phyloP scores from a whole-genome alignment of 2,113 vertebrate species.

The Paramormyrops kingsleyae region DNA sequence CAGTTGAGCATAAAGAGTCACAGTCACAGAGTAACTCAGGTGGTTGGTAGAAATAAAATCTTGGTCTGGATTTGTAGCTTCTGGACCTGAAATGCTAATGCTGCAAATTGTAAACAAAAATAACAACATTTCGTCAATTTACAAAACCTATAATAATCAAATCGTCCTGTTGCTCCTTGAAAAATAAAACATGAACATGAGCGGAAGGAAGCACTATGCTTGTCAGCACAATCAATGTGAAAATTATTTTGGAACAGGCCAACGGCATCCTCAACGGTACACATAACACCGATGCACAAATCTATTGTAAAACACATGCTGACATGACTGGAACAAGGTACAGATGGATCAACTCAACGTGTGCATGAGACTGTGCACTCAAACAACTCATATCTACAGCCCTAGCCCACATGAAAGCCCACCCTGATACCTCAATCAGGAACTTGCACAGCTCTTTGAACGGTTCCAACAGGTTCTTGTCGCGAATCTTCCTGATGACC shows the following conservation, averaged over 20 bases:
- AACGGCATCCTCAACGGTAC: not conserved
- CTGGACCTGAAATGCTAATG: too few species aligned
- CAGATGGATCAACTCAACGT: not conserved
- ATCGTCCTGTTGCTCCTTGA: not conserved
- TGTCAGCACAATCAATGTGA: not conserved
- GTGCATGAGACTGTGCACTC: not conserved
- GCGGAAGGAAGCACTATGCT: not conserved
- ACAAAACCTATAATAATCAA: not conserved
- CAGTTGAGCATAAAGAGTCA: too few species aligned
- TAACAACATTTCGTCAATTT: not conserved
- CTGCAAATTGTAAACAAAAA: not conserved
- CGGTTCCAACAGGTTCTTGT: conserved; percentile 64
- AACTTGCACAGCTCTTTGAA: conserved; percentile 72
- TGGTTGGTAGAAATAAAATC: too few species aligned
- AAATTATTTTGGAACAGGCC: too few species aligned
- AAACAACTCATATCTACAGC: not conserved
- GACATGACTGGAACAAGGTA: not conserved
- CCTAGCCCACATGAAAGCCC: not conserved
- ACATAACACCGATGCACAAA: not conserved
- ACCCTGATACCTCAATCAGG: conserved; percentile 58
- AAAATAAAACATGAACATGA: not conserved
- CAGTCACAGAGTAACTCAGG: too few species aligned
- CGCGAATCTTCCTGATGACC: conserved; percentile 67
- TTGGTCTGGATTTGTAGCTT: too few species aligned
- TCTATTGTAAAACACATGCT: not conserved